Percentiles rank a stretch among this genome's conserved stretches.
Conservation (phyloP, 2,797 vertebrate species). For the Acipenser transmontanus region DNA sequence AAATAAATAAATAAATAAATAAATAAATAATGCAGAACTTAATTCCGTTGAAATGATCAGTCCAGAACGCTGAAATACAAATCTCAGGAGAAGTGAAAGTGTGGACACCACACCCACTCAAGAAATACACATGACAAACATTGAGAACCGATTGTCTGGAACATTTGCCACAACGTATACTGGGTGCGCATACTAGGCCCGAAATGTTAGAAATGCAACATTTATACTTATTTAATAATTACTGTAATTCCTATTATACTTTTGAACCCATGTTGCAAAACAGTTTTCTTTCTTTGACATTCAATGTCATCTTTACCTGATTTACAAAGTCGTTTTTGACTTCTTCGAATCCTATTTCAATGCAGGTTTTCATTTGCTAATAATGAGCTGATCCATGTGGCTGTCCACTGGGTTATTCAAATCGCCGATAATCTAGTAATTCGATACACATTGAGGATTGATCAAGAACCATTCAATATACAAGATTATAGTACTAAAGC, state of each 20-base stretch:
- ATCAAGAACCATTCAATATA: too few relatives aligned
- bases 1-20: too few relatives aligned
- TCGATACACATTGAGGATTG: background rate
- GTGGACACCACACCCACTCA: conserved; percentile 3
- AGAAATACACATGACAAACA: background rate
- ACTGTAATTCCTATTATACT: background rate
- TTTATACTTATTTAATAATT: background rate
- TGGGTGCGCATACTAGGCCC: background rate
- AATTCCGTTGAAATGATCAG: too few relatives aligned
- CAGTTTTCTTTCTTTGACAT: too few relatives aligned
- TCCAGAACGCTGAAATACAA: background rate
- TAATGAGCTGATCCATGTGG: conserved; percentile 19
- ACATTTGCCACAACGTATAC: background rate
- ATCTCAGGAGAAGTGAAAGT: background rate
- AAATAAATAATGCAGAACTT: too few relatives aligned
- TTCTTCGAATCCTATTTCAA: background rate
- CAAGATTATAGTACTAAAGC: too few relatives aligned
- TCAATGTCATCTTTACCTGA: background rate
- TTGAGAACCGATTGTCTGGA: background rate
- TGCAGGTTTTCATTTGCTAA: conserved; percentile 3
- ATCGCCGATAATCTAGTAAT: background rate
- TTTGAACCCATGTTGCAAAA: too few relatives aligned
- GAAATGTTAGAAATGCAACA: background rate
- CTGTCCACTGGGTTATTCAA: background rate
- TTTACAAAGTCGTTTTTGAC: background rate